Conservation (phyloP, 2,113 vertebrate species). For the Ceratotherium simum region DNA sequence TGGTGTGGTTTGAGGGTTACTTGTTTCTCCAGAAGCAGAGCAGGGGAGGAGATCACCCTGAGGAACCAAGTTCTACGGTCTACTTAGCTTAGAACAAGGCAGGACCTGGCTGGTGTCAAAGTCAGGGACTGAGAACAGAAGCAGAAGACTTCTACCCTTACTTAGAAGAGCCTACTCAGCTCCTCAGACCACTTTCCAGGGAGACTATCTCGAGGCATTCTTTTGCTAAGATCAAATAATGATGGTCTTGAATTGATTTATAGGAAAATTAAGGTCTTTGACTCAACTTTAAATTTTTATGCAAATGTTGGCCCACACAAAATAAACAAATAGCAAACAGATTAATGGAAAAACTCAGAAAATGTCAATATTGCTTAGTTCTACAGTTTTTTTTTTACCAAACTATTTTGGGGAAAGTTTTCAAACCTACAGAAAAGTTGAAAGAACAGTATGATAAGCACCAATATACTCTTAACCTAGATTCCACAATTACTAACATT, state of each 20-base stretch:
- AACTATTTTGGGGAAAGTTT: background rate
- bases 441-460: background rate
- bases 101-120: background rate
- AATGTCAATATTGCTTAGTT: background rate
- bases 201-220: background rate
- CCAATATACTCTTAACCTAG: background rate
- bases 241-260: background rate
- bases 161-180: background rate
- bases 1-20: background rate
- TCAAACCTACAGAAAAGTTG: slow-evolving; percentile 27
- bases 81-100: background rate
- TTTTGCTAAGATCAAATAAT: slow-evolving; percentile 4
- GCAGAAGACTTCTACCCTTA: background rate
- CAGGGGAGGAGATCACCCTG: background rate
- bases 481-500: background rate
- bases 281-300: slow-evolving; percentile 28
- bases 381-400: background rate
- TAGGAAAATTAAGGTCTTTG: slow-evolving; percentile 12
- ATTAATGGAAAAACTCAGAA: background rate
- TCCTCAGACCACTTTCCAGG: background rate
- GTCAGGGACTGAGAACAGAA: background rate
- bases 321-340: background rate
- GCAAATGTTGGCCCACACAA: background rate
- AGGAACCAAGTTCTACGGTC: background rate
- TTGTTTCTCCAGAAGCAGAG: background rate